These are phyloP conservation scores for Cephus sareptanus DNA, from an alignment of 2,888 invertebrate species.

Conservation along the genomic window DNA sequence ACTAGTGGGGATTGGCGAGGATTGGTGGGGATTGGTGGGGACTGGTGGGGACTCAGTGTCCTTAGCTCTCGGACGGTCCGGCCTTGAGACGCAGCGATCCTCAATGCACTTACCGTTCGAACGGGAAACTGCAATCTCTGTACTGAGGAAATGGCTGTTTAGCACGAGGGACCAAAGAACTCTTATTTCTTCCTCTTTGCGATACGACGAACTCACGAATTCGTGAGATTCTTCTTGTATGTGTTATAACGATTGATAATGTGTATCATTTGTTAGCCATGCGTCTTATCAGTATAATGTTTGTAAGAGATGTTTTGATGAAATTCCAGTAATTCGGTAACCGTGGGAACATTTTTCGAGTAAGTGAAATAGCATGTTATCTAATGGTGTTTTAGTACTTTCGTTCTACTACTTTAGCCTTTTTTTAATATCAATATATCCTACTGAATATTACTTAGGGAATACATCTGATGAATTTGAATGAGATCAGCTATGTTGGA, in stretches of 20 bases:
- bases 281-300: neutral
- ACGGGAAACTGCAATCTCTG: slow-evolving; percentile 2
- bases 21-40: slow-evolving; percentile 19
- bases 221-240: neutral
- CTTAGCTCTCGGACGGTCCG: slow-evolving; percentile 59
- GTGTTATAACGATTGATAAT: neutral
- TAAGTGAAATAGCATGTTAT: neutral
- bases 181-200: neutral
- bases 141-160: neutral
- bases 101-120: slow-evolving; percentile 50
- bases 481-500: neutral
- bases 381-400: neutral
- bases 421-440: neutral
- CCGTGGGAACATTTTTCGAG: neutral
- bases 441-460: neutral
- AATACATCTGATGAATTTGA: neutral
- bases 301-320: neutral
- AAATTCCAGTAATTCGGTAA: neutral
- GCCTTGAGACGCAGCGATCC: slow-evolving; percentile 65
- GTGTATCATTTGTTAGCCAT: neutral
- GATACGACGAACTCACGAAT: neutral
- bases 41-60: slow-evolving; percentile 47
- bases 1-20: neutral
- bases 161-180: neutral
- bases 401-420: neutral